Conservation (phyloP, 2,797 vertebrate species). For the Pipistrellus pygmaeus region DNA sequence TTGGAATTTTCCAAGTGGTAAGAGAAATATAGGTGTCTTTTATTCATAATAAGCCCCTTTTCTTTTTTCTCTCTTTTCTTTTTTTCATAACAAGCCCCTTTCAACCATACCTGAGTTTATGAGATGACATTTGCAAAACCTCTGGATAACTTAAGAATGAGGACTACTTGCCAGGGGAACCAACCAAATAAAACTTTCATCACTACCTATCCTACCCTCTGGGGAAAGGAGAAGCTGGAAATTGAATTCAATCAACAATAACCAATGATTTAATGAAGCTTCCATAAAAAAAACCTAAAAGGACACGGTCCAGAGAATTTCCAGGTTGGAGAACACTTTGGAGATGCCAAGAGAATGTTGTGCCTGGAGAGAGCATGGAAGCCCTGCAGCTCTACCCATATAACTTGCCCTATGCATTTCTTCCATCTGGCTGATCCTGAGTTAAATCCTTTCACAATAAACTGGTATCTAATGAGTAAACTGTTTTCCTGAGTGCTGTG, state of each 20-base stretch:
- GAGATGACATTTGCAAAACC: neutral
- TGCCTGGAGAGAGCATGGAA: neutral
- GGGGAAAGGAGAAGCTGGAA: neutral
- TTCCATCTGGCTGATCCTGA: neutral
- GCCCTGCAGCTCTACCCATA: neutral
- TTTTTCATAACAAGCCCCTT: neutral
- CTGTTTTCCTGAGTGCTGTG: neutral
- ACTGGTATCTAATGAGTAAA: neutral
- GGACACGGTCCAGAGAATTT: neutral
- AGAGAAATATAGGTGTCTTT: neutral
- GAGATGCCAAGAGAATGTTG: neutral
- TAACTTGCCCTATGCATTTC: neutral
- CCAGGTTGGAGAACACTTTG: neutral
- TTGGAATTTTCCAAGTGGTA: neutral
- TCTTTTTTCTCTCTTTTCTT: too few species aligned
- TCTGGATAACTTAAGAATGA: neutral
- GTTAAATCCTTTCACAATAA: neutral
- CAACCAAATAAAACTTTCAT: neutral
- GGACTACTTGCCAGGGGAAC: neutral
- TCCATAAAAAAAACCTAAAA: neutral
- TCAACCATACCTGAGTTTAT: neutral
- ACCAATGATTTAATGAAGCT: neutral
- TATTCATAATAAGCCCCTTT: neutral
- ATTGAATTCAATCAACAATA: neutral
- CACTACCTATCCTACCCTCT: neutral